A percentile compares a stretch with the other conserved stretches of the same genome.
phyloP scores from a whole-genome alignment of 2,113 vertebrate species.

The Archilochus colubris region DNA sequence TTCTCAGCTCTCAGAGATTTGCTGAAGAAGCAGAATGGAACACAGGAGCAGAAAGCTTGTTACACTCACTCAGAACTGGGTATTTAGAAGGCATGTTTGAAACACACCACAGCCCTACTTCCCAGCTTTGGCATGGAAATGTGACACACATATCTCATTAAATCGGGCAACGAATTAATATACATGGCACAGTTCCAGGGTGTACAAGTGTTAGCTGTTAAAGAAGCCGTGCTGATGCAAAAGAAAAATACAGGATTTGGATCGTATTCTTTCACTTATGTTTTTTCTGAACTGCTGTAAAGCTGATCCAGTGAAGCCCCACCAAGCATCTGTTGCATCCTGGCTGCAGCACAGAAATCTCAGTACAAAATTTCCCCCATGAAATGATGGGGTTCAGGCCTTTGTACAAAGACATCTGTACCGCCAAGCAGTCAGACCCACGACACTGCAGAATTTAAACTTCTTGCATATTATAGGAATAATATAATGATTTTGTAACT shows the following conservation, averaged over 20 bases:
- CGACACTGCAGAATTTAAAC: neutral
- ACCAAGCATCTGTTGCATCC: constrained; percentile 27
- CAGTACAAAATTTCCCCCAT: neutral
- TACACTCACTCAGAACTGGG: neutral
- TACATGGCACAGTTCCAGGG: neutral
- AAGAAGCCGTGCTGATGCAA: neutral
- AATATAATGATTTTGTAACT: neutral
- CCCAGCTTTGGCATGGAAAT: constrained; percentile 10
- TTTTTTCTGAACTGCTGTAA: neutral
- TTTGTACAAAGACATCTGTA: neutral
- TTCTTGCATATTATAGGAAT: neutral
- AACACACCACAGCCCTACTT: neutral
- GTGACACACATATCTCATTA: neutral
- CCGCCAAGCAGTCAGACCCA: neutral
- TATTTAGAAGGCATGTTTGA: neutral
- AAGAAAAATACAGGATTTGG: neutral
- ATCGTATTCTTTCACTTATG: neutral
- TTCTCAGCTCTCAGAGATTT: neutral
- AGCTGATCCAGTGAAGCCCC: neutral
- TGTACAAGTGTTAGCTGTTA: constrained; percentile 38
- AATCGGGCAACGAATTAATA: constrained; percentile 21
- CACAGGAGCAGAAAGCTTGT: neutral
- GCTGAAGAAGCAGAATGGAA: constrained; percentile 23
- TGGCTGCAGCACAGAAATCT: neutral
- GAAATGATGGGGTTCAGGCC: neutral